phyloP scores from a whole-genome alignment of 2,797 vertebrate species.

The Anabas testudineus region DNA sequence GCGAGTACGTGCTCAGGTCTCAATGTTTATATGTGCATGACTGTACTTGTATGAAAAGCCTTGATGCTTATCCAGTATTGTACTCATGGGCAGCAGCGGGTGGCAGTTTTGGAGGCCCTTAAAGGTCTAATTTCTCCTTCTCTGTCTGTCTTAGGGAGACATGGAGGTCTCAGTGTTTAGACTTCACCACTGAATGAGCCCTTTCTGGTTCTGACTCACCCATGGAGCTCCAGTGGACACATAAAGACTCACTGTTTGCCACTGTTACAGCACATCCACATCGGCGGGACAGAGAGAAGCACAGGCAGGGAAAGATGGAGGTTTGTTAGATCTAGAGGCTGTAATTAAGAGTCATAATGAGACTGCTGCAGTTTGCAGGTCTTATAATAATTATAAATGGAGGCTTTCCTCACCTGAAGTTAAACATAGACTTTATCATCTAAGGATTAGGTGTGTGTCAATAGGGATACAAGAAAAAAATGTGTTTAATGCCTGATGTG shows the following conservation, averaged over 20 bases:
- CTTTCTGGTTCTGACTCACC: slow-evolving; percentile 79
- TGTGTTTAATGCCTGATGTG: no score
- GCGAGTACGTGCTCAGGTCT: not conserved
- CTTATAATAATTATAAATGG: slow-evolving; percentile 15
- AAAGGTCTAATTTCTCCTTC: slow-evolving; percentile 51
- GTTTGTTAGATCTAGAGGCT: slow-evolving; percentile 24
- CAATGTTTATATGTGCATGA: slow-evolving; percentile 26
- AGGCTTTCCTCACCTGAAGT: slow-evolving; percentile 9
- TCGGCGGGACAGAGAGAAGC: slow-evolving; percentile 46
- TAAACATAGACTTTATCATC: slow-evolving; percentile 4
- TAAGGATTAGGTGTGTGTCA: slow-evolving; percentile 17
- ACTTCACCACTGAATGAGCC: slow-evolving; percentile 72
- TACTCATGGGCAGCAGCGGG: slow-evolving; percentile 6
- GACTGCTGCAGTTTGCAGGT: slow-evolving; percentile 5
- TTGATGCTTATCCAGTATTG: slow-evolving; percentile 17
- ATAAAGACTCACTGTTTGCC: slow-evolving; percentile 77
- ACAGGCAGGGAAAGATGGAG: slow-evolving; percentile 34
- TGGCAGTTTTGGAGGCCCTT: slow-evolving; percentile 35
- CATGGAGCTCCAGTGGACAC: slow-evolving; percentile 59
- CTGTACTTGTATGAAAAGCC: slow-evolving; percentile 17
- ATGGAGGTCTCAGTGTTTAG: slow-evolving; percentile 73
- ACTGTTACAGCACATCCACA: slow-evolving; percentile 62
- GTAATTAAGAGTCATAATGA: slow-evolving; percentile 34
- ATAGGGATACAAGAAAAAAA: not conserved
- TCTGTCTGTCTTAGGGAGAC: slow-evolving; percentile 56